Base-by-base conservation (phyloP, 2,113 vertebrate genomes). In the Oryctolagus cuniculus region DNA sequence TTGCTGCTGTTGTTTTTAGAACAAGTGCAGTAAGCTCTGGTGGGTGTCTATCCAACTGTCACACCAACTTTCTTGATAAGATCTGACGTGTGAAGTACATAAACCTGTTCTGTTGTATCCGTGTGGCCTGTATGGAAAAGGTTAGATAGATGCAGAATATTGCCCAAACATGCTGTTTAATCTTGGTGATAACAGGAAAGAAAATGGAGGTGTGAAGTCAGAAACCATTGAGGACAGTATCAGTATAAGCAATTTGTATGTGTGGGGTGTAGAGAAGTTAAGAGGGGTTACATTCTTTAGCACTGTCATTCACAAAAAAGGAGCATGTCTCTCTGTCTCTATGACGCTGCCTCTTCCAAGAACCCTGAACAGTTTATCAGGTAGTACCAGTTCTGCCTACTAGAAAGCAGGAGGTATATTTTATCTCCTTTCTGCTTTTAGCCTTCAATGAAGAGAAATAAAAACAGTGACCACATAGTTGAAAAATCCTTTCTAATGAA, bases 81-180 rank as follows among this genome's bases (percentile, higher is more conserved):
- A 96, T 97, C 97, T 96, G 97, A 99, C 91, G 99, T 98, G 98
- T 98, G 98, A 98, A 94, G 94, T 98, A 98, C 98, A 98, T 98
- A 98, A 98, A 98, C 98, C 98, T 97, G 98, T 94, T 83, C 89
- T 75, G 70, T 90, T 93, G 27, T 87, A 85, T 97, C 98, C 97
- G 73, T 96, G 49, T 36, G 96, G 96, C 96, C 97, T 95, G 95
- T 97, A 96, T 96, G 96, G 96, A 95, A 98, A 97, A 97, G 96
- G 97, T 97, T 89, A 98, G 95, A 97, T 98, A 98, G 97, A 97
- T 97, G 97, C 92, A 96, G 88, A 97, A 97, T 98, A 95, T 97
- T 97, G 95, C 98, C 97, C 97, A 98, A 98, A 98, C 98, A 97
- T 25, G 4, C 64, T 21, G 92, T 96, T 90, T 96, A 98, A 97